These are phyloP conservation scores for Aurelia sp. DNA, from an alignment of 30 jellyfish, hydroid and myxozoan genomes.

Conservation along the genomic window DNA sequence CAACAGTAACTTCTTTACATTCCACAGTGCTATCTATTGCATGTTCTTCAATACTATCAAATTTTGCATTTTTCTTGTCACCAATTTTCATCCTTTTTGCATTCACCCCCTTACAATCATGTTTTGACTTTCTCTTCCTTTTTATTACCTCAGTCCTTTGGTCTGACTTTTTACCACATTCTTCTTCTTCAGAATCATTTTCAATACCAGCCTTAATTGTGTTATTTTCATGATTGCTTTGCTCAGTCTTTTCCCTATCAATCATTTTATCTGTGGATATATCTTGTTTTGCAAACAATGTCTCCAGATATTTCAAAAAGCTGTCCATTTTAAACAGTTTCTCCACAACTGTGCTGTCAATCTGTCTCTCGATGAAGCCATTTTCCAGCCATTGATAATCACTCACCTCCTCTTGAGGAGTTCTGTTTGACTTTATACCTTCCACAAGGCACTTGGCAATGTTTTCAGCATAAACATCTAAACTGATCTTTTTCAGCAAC, in stretches of 20 bases:
- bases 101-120: not conserved
- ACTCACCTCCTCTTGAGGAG: too few species aligned
- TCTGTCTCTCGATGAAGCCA: too few species aligned
- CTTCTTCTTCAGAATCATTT: not conserved
- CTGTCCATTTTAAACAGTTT: too few species aligned
- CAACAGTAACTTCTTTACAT: too few species aligned
- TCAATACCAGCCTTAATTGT: not conserved
- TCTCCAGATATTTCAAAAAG: too few species aligned
- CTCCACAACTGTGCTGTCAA: too few species aligned
- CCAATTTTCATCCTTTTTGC: not conserved
- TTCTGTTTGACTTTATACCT: not conserved
- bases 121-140: not conserved
- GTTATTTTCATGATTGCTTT: not conserved
- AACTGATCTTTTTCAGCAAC: slow-evolving; percentile 3
- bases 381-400: too few species aligned
- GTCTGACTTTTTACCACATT: not conserved
- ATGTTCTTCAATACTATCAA: not conserved
- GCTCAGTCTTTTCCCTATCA: not conserved
- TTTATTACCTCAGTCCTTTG: not conserved
- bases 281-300: not conserved
- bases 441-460: not conserved
- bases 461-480: not conserved
- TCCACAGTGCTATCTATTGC: not conserved
- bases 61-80: not conserved
- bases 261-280: not conserved